Percentiles rank a stretch among this genome's conserved stretches.
Conservation (phyloP, 2,888 invertebrate species). For the Mermis nigrescens region DNA sequence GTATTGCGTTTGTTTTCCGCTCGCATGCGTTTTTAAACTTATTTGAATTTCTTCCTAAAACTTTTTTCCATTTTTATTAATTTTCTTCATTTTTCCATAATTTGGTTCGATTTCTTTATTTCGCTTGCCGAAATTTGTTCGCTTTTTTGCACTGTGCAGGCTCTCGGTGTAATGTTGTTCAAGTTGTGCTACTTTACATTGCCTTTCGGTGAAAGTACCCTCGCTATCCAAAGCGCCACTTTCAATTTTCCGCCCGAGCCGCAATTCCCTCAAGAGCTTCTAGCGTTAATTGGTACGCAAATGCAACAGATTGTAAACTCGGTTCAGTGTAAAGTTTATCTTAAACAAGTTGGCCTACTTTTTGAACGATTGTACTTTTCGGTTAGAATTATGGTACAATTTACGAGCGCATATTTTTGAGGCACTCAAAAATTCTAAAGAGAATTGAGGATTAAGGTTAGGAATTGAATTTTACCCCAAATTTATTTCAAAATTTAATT, state of each 20-base stretch:
- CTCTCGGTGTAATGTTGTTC: slow-evolving; percentile 65
- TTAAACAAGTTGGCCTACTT: too few species aligned
- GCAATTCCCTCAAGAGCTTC: background rate
- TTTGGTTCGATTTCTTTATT: too few species aligned
- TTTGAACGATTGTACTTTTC: too few species aligned
- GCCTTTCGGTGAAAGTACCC: slow-evolving; percentile 74
- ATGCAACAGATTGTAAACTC: too few species aligned
- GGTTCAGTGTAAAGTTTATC: background rate
- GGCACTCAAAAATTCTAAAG: too few species aligned
- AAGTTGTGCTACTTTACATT: slow-evolving; percentile 69
- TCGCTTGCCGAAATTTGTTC: slow-evolving; percentile 6
- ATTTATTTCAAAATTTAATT: too few species aligned
- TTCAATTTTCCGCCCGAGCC: slow-evolving; percentile 58
- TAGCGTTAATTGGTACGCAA: slow-evolving; percentile 6
- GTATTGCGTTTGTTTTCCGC: too few species aligned
- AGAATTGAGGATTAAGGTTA: too few species aligned
- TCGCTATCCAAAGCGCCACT: slow-evolving; percentile 72
- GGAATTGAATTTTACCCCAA: too few species aligned
- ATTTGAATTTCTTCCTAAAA: background rate
- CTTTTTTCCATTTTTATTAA: too few species aligned
- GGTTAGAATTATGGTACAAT: too few species aligned
- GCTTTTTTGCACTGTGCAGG: slow-evolving; percentile 42
- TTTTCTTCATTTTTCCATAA: background rate
- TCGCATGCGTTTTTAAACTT: too few species aligned
- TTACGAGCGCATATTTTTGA: slow-evolving; percentile 3